Percentiles rank a stretch among this genome's conserved stretches.
Evolutionary conservation across 1,140 invertebrate genomes (phyloP).

Genomic region (Dufourea novaeangliae): DNA sequence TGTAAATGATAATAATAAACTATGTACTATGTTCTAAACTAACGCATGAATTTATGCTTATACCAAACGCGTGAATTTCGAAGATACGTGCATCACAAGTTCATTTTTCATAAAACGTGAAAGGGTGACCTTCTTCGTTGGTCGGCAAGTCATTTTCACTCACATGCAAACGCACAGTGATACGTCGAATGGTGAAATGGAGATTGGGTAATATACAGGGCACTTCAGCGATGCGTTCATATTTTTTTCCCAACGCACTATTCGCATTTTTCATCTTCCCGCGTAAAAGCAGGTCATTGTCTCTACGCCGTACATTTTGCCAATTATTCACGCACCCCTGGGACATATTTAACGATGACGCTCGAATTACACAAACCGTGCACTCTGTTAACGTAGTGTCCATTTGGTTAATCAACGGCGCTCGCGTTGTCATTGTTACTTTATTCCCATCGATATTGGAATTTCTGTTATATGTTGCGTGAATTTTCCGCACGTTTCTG

Average conservation of each 20-base stretch:
- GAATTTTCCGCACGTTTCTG: too few relatives aligned
- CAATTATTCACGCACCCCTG: background rate
- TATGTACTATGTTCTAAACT: too few relatives aligned
- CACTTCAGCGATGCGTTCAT: background rate
- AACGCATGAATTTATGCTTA: too few relatives aligned
- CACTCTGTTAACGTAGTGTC: background rate
- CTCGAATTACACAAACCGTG: background rate
- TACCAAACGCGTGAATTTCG: too few relatives aligned
- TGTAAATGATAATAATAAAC: too few relatives aligned
- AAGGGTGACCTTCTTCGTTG: background rate
- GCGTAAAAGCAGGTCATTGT: background rate
- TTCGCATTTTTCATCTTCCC: background rate
- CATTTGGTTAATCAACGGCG: background rate
- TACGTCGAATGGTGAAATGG: background rate
- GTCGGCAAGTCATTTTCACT: background rate
- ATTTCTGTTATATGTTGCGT: background rate
- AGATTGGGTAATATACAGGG: background rate
- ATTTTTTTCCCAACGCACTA: too few relatives aligned
- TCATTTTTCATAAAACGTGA: background rate
- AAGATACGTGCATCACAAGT: too few relatives aligned
- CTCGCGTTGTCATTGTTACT: background rate
- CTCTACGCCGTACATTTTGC: background rate
- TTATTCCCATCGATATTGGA: background rate
- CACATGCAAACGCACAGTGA: background rate
- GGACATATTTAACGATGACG: background rate